Percentiles rank a stretch among this genome's conserved stretches.
Conservation (phyloP, 2,888 invertebrate genomes). For the Auanema sp. region DNA sequence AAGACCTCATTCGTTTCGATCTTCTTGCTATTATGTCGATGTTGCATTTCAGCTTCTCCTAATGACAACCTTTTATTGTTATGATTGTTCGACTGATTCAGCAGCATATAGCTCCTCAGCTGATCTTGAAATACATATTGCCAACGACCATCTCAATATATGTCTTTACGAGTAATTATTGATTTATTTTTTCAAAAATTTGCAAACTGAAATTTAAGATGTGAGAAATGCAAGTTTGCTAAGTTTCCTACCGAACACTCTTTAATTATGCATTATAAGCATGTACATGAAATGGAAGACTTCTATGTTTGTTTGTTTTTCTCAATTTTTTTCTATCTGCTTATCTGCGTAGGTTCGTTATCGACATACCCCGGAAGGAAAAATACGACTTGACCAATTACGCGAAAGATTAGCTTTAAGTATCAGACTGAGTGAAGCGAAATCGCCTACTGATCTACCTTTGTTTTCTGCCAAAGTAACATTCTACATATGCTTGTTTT, state of each 20-base stretch:
- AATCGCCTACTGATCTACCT: not conserved
- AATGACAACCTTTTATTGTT: no score
- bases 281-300: slow-evolving; percentile 41
- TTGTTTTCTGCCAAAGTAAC: not conserved
- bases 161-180: slow-evolving; percentile 1
- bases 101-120: no score
- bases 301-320: slow-evolving; percentile 34
- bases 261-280: slow-evolving; percentile 34
- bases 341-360: slow-evolving; percentile 25
- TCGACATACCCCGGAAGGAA: slow-evolving; percentile 22
- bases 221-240: slow-evolving; percentile 49
- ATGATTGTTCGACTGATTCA: no score
- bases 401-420: not conserved
- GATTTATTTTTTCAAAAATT: not conserved
- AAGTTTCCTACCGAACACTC: slow-evolving; percentile 55
- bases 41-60: no score
- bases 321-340: not conserved
- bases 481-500: not conserved
- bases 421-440: not conserved
- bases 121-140: slow-evolving; percentile 3
- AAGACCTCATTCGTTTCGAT: no score
- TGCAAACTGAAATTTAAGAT: slow-evolving; percentile 29
- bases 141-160: not conserved
- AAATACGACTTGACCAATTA: slow-evolving; percentile 19
- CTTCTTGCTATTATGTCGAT: no score